phyloP scores from a whole-genome alignment of 1,140 invertebrate species.

The Vanessa tameamea region DNA sequence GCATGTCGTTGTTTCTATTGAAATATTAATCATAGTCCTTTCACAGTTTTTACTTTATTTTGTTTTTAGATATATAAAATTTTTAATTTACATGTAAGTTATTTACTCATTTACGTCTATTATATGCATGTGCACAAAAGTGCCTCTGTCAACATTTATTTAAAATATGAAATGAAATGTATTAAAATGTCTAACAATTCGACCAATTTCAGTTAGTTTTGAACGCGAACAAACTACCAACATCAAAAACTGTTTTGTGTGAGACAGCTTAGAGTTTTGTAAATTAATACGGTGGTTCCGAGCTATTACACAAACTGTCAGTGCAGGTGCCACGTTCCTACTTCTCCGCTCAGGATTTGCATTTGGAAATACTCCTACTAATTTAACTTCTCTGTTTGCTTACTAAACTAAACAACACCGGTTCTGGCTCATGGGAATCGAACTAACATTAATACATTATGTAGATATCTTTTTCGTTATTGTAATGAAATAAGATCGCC shows the following conservation, averaged over 20 bases:
- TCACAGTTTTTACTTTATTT: not conserved
- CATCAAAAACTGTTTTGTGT: conserved; percentile 72
- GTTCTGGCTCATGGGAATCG: conserved; percentile 49
- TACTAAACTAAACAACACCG: conserved; percentile 70
- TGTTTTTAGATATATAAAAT: not conserved
- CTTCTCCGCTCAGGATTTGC: conserved; percentile 67
- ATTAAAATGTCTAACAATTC: conserved; percentile 16
- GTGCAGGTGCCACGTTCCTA: conserved; percentile 66
- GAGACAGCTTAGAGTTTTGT: conserved; percentile 72
- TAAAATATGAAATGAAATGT: conserved; percentile 5
- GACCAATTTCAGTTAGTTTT: conserved; percentile 16
- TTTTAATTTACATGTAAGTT: not conserved
- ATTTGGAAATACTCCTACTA: conserved; percentile 75
- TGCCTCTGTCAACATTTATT: not conserved
- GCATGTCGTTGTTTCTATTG: not conserved
- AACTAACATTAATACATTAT: conserved; percentile 45
- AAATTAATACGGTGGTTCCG: conserved; percentile 77
- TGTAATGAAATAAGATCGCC: conserved; percentile 27
- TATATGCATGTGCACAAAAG: not conserved
- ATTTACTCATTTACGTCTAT: no score
- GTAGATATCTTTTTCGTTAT: conserved; percentile 34
- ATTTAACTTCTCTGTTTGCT: conserved; percentile 76
- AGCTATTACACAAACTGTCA: conserved; percentile 77
- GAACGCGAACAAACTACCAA: conserved; percentile 40
- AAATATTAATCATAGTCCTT: not conserved